Conservation (phyloP, 2,113 vertebrate genomes). For the Apteryx mantelli region DNA sequence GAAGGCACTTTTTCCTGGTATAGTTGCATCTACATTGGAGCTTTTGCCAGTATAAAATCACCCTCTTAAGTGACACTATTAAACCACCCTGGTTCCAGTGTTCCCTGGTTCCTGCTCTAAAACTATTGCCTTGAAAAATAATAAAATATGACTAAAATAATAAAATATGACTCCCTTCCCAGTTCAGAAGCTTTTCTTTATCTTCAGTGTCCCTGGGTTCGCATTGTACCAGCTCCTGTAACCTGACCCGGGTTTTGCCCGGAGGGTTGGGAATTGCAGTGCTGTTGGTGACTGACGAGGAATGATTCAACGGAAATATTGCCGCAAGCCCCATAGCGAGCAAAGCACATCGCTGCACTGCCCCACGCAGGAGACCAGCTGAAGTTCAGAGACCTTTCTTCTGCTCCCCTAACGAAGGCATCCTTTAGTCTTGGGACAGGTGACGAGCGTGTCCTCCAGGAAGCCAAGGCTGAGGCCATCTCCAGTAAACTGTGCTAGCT, state of each 20-base stretch:
- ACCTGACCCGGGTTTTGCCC: background rate
- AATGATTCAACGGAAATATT: background rate
- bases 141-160: background rate
- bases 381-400: background rate
- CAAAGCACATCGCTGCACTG: background rate
- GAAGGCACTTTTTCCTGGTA: background rate
- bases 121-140: background rate
- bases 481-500: background rate
- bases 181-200: background rate
- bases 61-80: background rate
- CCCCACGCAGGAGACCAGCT: accelerated
- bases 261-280: constrained; percentile 18
- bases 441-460: background rate
- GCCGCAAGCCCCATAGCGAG: background rate
- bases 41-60: background rate
- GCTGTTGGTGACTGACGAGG: constrained; percentile 11
- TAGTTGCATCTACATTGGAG: background rate
- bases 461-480: background rate
- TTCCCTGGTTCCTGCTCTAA: background rate
- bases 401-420: background rate
- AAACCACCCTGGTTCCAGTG: background rate
- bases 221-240: background rate
- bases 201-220: background rate
- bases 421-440: background rate
- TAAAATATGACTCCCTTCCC: background rate